Evolutionary conservation across 2,888 invertebrate genomes (phyloP), one percentile per base, ranked within the genome.

Genomic region (Psylliodes chrysocephalus): DNA sequence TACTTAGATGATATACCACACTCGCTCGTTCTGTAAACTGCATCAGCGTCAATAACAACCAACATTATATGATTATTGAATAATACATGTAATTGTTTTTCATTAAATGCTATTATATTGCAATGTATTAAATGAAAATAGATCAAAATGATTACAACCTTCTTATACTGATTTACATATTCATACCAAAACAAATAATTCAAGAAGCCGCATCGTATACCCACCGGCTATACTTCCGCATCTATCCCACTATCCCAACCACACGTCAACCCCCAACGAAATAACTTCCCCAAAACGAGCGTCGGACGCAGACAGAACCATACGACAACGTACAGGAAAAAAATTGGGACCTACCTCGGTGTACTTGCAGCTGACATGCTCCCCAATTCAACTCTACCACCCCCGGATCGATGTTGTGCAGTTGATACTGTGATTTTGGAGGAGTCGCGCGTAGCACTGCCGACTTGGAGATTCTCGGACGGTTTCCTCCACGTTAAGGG

Each of bases 361-460:
- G 75, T 75, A 60, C 72, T 74, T 14, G 72, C 68, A 30, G 75
- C 69, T 38, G 75, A 75, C 75, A 75, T 75, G 62, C 66, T 68
- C 62, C 56, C 66, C 63, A n/a, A n/a, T n/a, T n/a, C n/a, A n/a
- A n/a, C 56, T 68, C 65, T 64, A 60, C 59, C 46, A 56, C 44
- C 35, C 60, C 46, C 60, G n/a, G 65, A 63, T 66, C 67, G 55
- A 62, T 60, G 69, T 60, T 63, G 56, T 64, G 64, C 46, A 22
- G 56, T n/a, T 47, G 53, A 64, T 46, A 59, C 62, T 47, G 54
- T 61, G 59, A 52, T 46, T 62, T 70, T 57, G 68, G 68, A 63
- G 68, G 68, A 63, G 68, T 67, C 64, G 65, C 63, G 63, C 63
- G 59, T 30, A 46, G 49, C 42, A 61, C 67, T 65, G 52, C 63